Evolutionary conservation across 2,113 vertebrate genomes (phyloP), one percentile per base, ranked within the genome.

Genomic region (Dasyornis broadbenti): DNA sequence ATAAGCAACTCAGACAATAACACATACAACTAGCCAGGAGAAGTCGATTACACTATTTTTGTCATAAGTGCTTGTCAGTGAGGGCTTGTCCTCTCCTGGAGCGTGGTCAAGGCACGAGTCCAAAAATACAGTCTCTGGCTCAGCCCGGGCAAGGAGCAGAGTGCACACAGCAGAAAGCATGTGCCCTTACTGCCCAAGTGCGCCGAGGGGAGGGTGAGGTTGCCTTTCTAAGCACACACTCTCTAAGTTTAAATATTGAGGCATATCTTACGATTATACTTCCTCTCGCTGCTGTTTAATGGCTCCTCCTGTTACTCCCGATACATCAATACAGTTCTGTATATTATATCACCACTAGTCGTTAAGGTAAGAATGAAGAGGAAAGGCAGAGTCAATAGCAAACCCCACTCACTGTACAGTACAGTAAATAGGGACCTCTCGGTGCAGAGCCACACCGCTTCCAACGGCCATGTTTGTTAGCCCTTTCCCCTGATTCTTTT

Each of bases 401-500:
- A 85, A 90, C 95, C 93, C 95, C 95, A 37, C 86, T 66, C 47
- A 97, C 95, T 96, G 97, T 89, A 90, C 96, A 96, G 97, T 95
- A 95, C 97, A 94, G 97, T 97, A 96, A 97, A 96, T 71, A 96
- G 96, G 97, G 97, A 96, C 97, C 96, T 97, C 94, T 92, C 86
- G 6, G 77, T 90, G 97, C 97, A 94, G 94, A 91, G 96, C 95
- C 96, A 96, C 92, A 96, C 84, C 13, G 97, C 95, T 96, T 96
- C 86, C 93, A 97, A 92, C 97, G 97, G 98, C 98, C 98, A 98
- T 98, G 97, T 97, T 98, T 95, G 97, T 95, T 86, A 97, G 97
- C 96, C 97, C 97, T 97, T 95, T 96, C 97, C 97, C 94, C 96
- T 94, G 91, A 92, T 93, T 70, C 87, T 95, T 96, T 95, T 77